Conservation (phyloP, 2,113 vertebrate genomes). For the Atractosteus spatula region DNA sequence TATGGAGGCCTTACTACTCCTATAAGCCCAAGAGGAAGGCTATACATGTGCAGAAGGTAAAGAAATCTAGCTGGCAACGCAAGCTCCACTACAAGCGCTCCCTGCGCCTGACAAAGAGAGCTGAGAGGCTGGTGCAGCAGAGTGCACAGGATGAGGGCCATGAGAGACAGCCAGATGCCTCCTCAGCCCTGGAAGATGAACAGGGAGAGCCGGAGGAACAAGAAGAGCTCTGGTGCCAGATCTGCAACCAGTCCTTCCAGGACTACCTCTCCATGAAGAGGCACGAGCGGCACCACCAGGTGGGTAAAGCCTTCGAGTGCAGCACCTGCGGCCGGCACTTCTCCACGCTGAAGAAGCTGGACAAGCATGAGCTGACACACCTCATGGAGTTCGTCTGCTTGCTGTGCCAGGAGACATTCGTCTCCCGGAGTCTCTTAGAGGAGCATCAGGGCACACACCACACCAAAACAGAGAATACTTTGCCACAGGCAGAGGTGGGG, state of each 20-base stretch:
- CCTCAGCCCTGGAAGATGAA: slow-evolving; percentile 20
- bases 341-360: slow-evolving; percentile 73
- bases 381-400: slow-evolving; percentile 72
- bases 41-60: slow-evolving; percentile 66
- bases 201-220: slow-evolving; percentile 31
- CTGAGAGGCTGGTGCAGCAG: slow-evolving; percentile 61
- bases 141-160: slow-evolving; percentile 47
- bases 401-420: slow-evolving; percentile 64
- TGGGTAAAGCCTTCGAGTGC: slow-evolving; percentile 71
- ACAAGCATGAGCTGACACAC: slow-evolving; percentile 80
- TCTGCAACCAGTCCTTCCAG: slow-evolving; percentile 33
- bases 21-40: slow-evolving; percentile 85
- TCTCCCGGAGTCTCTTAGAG: slow-evolving; percentile 65
- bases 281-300: slow-evolving; percentile 54
- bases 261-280: slow-evolving; percentile 30
- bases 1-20: slow-evolving; percentile 87
- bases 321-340: slow-evolving; percentile 78
- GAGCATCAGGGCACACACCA: slow-evolving; percentile 70
- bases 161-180: slow-evolving; percentile 41
- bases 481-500: slow-evolving; percentile 39
- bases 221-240: slow-evolving; percentile 21
- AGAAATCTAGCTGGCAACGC: slow-evolving; percentile 63
- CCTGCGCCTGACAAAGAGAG: slow-evolving; percentile 61
- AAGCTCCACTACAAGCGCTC: slow-evolving; percentile 71
- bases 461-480: slow-evolving; percentile 45